Conservation (phyloP, 2,888 invertebrate species). For the Meganola albula region DNA sequence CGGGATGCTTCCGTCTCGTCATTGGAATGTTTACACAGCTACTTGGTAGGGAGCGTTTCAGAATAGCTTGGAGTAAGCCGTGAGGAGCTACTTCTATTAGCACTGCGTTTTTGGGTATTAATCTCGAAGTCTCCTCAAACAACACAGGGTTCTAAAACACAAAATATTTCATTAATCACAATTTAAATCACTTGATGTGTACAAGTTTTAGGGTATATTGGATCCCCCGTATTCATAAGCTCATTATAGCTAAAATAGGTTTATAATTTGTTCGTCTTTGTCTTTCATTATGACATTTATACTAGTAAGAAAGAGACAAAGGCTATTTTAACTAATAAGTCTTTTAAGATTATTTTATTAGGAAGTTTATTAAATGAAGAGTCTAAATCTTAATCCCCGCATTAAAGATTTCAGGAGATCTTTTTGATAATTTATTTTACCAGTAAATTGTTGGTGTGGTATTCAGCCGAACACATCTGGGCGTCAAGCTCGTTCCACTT, state of each 20-base stretch:
- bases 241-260: no score
- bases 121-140: conserved; percentile 85
- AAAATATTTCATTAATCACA: background rate
- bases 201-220: no score
- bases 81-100: conserved; percentile 92
- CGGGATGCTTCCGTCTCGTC: conserved; percentile 81
- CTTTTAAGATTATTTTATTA: no score
- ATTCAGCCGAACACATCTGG: conserved; percentile 84
- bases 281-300: no score
- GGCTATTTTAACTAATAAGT: no score
- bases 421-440: conserved; percentile 55
- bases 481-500: conserved; percentile 31
- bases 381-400: no score
- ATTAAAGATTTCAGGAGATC: no score
- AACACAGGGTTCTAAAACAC: conserved; percentile 56
- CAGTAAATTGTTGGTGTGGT: conserved; percentile 87
- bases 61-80: conserved; percentile 82
- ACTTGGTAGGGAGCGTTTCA: conserved; percentile 82
- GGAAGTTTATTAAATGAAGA: no score
- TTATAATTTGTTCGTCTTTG: no score
- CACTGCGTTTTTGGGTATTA: conserved; percentile 86
- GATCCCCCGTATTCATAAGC: no score
- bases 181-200: no score
- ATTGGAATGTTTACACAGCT: conserved; percentile 82
- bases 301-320: no score